phyloP scores from a whole-genome alignment of 2,888 invertebrate species.

The Ornithoptera alexandrae region DNA sequence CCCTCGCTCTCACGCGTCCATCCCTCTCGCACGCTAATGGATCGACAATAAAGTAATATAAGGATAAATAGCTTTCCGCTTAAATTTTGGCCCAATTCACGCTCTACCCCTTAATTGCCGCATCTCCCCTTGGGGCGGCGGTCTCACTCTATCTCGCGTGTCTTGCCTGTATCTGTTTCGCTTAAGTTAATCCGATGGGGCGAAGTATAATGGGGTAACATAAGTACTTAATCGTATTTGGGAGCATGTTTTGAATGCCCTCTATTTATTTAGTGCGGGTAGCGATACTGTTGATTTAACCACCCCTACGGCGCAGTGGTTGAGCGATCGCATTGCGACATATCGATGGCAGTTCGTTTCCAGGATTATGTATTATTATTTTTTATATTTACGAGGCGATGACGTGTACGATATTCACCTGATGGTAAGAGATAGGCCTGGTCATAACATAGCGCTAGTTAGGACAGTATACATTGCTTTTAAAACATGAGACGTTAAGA shows the following conservation, averaged over 20 bases:
- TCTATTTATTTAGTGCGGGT: conserved; percentile 73
- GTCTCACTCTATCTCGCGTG: conserved; percentile 45
- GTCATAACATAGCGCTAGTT: no score
- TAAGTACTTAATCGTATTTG: conserved; percentile 79
- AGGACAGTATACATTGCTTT: no score
- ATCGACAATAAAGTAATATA: conserved; percentile 79
- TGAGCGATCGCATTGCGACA: no score
- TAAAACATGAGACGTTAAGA: no score
- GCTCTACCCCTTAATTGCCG: conserved; percentile 71
- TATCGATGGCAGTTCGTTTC: no score
- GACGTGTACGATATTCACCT: no score
- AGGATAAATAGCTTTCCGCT: conserved; percentile 75
- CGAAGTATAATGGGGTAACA: conserved; percentile 69
- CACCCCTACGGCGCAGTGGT: conserved; percentile 50
- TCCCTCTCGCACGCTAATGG: conserved; percentile 69
- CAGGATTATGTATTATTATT: no score
- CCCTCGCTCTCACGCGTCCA: conserved; percentile 42
- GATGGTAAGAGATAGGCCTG: no score
- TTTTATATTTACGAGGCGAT: no score
- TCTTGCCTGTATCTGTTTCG: conserved; percentile 41
- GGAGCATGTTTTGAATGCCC: conserved; percentile 64
- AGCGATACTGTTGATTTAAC: conserved; percentile 46
- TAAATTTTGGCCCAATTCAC: conserved; percentile 77
- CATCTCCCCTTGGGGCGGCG: conserved; percentile 58
- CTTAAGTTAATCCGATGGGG: conserved; percentile 59